Evolutionary conservation across 2,888 invertebrate genomes (phyloP), one percentile per base, ranked within the genome.

Genomic region (Drosophila rellima): DNA sequence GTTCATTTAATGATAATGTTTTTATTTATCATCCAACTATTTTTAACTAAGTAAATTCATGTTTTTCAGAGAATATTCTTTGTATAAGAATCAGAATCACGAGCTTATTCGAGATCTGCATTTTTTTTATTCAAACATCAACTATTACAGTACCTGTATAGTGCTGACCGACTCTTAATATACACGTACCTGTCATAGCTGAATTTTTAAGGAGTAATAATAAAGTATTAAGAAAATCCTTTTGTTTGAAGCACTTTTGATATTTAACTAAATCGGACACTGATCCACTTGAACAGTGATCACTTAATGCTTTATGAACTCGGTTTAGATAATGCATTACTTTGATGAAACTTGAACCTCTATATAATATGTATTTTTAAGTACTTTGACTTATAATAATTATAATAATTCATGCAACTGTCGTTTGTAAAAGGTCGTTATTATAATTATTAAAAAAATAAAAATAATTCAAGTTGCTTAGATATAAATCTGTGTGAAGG

Each of bases 401-500:
- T 17, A 17, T 11, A 31, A 11, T 31, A 31, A 15, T 11, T 18
- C 3, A 13, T 18, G 11, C 31, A 48, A 1, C 18, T 33, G 48
- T 31, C 7, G 13, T 18, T 6, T 13, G 10, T 18, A 13, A 31
- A 18, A 48, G 31, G 42, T 42, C 54, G n/a, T 15, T 18, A 2
- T 31, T 33, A 55, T 42, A 55, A 42, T 42, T 54, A 31, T 11
- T 18, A 18, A 18, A 40, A 26, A 18, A 31, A 6, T 18, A 18
- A 18, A 40, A 26, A 18, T 29, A 39, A 15, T 42, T 20, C 7
- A 10, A 33, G 15, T n/a, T 23, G 7, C 7, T 20, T 40, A 20
- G 26, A n/a, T 40, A 18, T 8, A 29, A 18, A 29, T 54, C 8
- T 31, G 29, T 17, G n/a, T 42, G 42, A 54, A 54, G 54, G 54